Evolutionary conservation across 2,797 vertebrate genomes (phyloP).

Genomic region (Philypnodon macrostomus): DNA sequence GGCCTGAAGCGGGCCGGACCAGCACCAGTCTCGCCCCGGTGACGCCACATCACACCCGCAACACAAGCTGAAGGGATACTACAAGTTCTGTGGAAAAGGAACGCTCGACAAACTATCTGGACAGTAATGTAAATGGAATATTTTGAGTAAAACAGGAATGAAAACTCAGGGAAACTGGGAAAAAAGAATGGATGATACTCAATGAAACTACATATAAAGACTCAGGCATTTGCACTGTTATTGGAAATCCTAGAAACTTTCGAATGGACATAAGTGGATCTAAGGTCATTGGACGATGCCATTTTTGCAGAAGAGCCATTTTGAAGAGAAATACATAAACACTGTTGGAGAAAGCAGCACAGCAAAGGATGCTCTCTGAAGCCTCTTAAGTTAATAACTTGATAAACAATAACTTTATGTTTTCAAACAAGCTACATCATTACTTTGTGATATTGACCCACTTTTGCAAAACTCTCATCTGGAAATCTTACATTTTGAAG

Average conservation of each 20-base stretch:
- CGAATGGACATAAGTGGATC: constrained; percentile 31
- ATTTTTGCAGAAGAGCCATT: constrained; percentile 15
- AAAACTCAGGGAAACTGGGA: constrained; percentile 1
- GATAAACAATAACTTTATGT: too few relatives aligned
- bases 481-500: background rate
- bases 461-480: too few relatives aligned
- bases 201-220: constrained; percentile 20
- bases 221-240: constrained; percentile 16
- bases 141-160: constrained; percentile 11
- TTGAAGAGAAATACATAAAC: constrained; percentile 17
- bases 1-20: constrained; percentile 72
- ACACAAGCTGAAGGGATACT: constrained; percentile 45
- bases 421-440: constrained; percentile 15
- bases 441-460: too few relatives aligned
- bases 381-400: constrained; percentile 3
- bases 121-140: background rate
- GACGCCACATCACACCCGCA: constrained; percentile 53
- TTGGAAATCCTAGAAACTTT: constrained; percentile 15
- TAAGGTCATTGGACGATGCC: constrained; percentile 27
- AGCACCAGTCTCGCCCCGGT: constrained; percentile 63
- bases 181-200: constrained; percentile 12
- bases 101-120: background rate
- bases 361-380: constrained; percentile 17
- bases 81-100: constrained; percentile 20
- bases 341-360: constrained; percentile 11